Evolutionary conservation across 53 echinoderm and acorn worm genomes (phyloP).

Genomic region (Paracentrotus lividus): DNA sequence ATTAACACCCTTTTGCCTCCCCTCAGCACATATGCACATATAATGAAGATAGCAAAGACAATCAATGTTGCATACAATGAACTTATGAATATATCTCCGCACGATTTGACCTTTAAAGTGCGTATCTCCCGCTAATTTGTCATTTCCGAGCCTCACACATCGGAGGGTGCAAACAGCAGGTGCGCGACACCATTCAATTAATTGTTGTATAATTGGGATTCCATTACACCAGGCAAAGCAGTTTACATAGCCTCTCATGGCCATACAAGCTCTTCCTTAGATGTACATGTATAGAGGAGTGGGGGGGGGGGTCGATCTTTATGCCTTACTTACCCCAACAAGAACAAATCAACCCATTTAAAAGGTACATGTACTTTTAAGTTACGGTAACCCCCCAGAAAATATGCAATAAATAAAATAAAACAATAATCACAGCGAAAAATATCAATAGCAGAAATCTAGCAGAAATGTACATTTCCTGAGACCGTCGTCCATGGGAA

Average conservation of each 20-base stretch:
- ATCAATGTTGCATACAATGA: neutral
- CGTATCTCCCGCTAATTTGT: conserved; percentile 53
- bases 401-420: too few relatives aligned
- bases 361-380: too few relatives aligned
- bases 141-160: conserved; percentile 24
- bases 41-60: neutral
- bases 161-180: conserved; percentile 34
- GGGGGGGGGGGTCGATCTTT: neutral
- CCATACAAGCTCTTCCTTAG: neutral
- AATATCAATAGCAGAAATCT: too few relatives aligned
- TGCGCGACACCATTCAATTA: conserved; percentile 43
- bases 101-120: conserved; percentile 19
- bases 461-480: too few relatives aligned
- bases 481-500: too few relatives aligned
- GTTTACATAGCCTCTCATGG: neutral
- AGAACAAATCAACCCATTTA: too few relatives aligned
- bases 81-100: neutral
- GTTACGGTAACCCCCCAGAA: too few relatives aligned
- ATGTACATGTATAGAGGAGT: neutral
- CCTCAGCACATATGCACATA: too few relatives aligned
- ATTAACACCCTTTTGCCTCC: neutral
- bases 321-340: too few relatives aligned
- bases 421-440: too few relatives aligned
- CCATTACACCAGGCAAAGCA: conserved; percentile 36
- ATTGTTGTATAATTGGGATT: conserved; percentile 56